Evolutionary conservation across 2,797 vertebrate genomes (phyloP), one percentile per base, ranked within the genome.

Genomic region (Leptodactylus fallax): DNA sequence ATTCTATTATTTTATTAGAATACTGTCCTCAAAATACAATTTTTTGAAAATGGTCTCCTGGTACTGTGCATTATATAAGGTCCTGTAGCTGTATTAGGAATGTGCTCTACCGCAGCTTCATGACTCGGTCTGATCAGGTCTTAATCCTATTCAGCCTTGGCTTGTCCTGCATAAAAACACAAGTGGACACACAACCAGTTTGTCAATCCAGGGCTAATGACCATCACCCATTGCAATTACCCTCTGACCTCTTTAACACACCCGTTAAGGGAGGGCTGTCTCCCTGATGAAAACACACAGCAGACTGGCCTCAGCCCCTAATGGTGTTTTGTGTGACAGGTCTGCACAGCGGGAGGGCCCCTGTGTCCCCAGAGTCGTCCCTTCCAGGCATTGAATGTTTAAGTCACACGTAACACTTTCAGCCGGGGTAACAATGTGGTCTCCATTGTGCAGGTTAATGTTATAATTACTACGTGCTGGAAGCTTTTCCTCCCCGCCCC

Each of bases 241-340:
- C 87, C 87, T 81, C 13, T 88, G 87, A 88, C 87, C 83, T 81
- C 65, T 27, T 23, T 8, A 67, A 85, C 76, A 88, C 83, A 58
- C 45, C 77, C 77, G n/a, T 25, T 60, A 72, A 77, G 71, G 74
- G 47, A 8, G 61, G 72, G 49, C 36, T 25, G 36, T 69, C 74
- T 58, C 53, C 23, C 67, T n/a, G 83, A 82, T 71, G 61, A 84
- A 76, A 67, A 79, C 81, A 79, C 51, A 61, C 74, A 67, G 77
- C 53, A 47, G 58, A 56, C 49, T 53, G 14, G 9, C 36, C 79
- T 86, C 6, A 69, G 61, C 65, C 81, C 51, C 65, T 79, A 16
- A n/a, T 55, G 61, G 63, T 78, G 81, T 72, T 71, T 58, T 65
- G 81, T 67, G 23, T 74, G 72, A 61, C 78, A 61, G 69, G 78